Evolutionary conservation across 2,888 invertebrate genomes (phyloP).

Genomic region (Apantesis nais): DNA sequence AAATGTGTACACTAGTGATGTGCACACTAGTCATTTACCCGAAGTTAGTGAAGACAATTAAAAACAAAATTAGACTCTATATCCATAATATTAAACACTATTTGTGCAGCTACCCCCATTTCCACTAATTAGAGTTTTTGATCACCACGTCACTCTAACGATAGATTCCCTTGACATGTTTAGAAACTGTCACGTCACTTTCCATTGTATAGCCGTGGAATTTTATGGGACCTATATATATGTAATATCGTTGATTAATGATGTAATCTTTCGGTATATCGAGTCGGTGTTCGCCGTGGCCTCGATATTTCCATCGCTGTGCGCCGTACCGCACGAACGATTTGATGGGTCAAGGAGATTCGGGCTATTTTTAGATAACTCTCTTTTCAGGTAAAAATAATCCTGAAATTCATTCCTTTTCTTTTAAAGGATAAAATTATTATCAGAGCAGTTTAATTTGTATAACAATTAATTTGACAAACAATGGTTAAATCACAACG

Average conservation of each 20-base stretch:
- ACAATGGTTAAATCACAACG: conserved; percentile 18
- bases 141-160: neutral
- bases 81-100: neutral
- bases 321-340: conserved; percentile 49
- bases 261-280: conserved; percentile 21
- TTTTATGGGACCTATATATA: conserved; percentile 21
- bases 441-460: conserved; percentile 1
- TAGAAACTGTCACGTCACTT: conserved; percentile 9
- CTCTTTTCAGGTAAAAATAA: conserved; percentile 3
- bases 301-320: conserved; percentile 54
- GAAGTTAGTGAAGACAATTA: neutral
- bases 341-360: conserved; percentile 52
- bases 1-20: too few species aligned
- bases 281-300: conserved; percentile 43
- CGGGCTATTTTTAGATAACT: conserved; percentile 14
- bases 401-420: neutral
- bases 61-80: neutral
- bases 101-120: neutral
- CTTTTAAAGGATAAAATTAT: conserved; percentile 3
- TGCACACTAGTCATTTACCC: too few species aligned
- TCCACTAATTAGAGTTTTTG: neutral
- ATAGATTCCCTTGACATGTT: conserved; percentile 1
- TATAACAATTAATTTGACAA: conserved; percentile 11
- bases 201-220: conserved; percentile 1
- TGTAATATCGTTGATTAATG: conserved; percentile 40